Conservation (phyloP, 2,113 vertebrate species). For the Oncorhynchus tshawytscha region DNA sequence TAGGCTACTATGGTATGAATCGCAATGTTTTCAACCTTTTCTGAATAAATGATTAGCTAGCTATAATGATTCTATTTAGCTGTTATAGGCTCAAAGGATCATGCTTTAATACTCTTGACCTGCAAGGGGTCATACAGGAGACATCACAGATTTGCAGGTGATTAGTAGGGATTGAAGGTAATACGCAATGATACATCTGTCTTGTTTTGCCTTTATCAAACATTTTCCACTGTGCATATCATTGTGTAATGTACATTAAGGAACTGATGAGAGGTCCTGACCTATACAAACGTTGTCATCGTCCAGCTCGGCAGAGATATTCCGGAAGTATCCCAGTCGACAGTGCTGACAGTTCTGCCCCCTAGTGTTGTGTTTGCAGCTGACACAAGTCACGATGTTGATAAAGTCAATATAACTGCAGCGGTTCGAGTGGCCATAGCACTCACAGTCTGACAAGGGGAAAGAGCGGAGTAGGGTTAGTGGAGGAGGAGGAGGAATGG, state of each 20-base stretch:
- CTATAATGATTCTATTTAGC: no score
- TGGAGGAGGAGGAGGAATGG: conserved; percentile 7
- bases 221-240: no score
- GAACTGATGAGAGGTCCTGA: conserved; percentile 62
- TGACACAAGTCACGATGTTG: conserved; percentile 93
- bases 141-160: no score
- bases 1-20: no score
- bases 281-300: conserved; percentile 87
- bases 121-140: no score
- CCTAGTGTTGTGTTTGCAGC: conserved; percentile 96
- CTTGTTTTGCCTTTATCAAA: no score
- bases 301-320: conserved; percentile 79
- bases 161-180: no score
- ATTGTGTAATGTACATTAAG: background rate
- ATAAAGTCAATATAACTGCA: conserved; percentile 97
- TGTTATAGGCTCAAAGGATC: no score
- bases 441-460: conserved; percentile 84
- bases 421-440: conserved; percentile 93
- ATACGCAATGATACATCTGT: no score
- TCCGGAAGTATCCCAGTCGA: conserved; percentile 89
- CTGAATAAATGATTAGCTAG: no score
- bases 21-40: no score
- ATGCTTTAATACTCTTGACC: no score
- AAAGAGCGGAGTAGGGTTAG: conserved; percentile 22
- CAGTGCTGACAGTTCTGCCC: conserved; percentile 94